Evolutionary conservation across 2,797 vertebrate species (phyloP).

Genomic region (Distichodus sexfasciatus): DNA sequence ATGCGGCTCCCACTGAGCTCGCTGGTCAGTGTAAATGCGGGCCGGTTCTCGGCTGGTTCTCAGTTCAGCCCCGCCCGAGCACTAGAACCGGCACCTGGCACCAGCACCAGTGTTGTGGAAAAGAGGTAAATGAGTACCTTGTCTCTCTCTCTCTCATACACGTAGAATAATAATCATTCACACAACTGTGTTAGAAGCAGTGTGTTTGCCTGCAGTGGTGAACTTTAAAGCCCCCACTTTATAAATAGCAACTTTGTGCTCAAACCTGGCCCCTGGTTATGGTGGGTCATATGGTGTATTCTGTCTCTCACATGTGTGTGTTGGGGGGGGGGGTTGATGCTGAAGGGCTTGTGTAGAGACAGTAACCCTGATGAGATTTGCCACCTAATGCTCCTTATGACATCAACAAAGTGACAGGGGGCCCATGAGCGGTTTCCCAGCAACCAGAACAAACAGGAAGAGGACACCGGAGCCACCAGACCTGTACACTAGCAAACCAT

Average conservation of each 20-base stretch:
- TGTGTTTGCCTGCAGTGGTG: background rate
- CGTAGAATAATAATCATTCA: too few species aligned
- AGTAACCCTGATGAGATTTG: conserved; percentile 10
- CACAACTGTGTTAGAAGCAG: background rate
- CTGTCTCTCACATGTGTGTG: background rate
- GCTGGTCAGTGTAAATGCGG: too few species aligned
- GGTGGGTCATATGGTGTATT: background rate
- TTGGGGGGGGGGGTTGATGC: background rate
- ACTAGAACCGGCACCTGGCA: too few species aligned
- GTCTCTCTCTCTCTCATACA: too few species aligned
- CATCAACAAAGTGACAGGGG: conserved; percentile 1
- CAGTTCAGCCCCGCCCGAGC: too few species aligned
- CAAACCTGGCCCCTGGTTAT: background rate
- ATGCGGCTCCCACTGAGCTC: too few species aligned
- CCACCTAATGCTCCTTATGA: background rate
- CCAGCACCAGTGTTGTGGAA: too few species aligned
- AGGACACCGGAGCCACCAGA: too few species aligned
- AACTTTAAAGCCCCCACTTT: background rate
- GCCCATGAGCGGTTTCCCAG: background rate
- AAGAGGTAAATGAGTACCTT: too few species aligned
- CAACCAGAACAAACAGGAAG: background rate
- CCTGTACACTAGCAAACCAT: too few species aligned
- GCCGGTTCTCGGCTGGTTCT: too few species aligned
- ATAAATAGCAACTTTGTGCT: conserved; percentile 5
- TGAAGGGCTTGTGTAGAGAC: background rate